These are phyloP conservation scores for Petrocephalus schoutedeni DNA, from an alignment of 2,797 vertebrate species.

Conservation along the genomic window DNA sequence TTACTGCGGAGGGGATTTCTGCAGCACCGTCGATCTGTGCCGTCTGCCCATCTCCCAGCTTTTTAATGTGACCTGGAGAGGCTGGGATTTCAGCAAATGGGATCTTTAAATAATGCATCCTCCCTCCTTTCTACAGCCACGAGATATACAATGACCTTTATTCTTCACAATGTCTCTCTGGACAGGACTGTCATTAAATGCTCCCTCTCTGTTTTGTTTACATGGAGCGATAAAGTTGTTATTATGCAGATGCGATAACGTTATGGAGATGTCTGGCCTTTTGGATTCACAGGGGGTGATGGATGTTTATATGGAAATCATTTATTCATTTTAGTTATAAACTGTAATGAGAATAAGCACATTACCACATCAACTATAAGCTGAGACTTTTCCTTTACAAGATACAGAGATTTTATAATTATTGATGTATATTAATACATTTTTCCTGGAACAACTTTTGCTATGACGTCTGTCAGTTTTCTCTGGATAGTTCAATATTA, in stretches of 20 bases:
- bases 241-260: slow-evolving; percentile 7
- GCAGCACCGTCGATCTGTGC: neutral
- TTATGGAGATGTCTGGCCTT: slow-evolving; percentile 3
- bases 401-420: neutral
- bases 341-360: neutral
- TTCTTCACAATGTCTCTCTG: slow-evolving; percentile 8
- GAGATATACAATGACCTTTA: slow-evolving; percentile 21
- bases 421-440: neutral
- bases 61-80: neutral
- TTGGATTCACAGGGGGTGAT: neutral
- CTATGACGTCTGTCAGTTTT: neutral
- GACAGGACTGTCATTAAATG: slow-evolving; percentile 1
- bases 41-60: neutral
- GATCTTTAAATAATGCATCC: slow-evolving; percentile 21
- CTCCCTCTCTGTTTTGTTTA: neutral
- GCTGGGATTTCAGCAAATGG: slow-evolving; percentile 1
- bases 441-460: neutral
- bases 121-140: neutral
- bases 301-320: neutral
- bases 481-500: neutral
- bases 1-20: neutral
- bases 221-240: neutral
- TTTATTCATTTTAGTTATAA: slow-evolving; percentile 5
- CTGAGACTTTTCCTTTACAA: neutral
- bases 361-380: neutral